Evolutionary conservation across 2,888 invertebrate species (phyloP).

Genomic region (Apodemia duryi): DNA sequence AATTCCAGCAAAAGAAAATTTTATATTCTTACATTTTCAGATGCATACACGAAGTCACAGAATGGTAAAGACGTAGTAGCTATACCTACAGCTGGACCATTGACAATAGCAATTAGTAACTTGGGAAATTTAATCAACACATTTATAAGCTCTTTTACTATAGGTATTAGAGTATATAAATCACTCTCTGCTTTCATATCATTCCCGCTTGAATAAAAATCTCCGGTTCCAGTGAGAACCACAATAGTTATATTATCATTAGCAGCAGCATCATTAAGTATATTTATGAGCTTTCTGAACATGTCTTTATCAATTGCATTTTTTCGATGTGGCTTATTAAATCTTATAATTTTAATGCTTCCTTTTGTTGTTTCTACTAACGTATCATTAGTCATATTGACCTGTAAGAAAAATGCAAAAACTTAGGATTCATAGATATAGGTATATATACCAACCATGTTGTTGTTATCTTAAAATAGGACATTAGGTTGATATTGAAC

Average conservation of each 20-base stretch:
- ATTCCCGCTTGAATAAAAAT: slow-evolving; percentile 92
- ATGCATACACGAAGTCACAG: slow-evolving; percentile 93
- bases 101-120: slow-evolving; percentile 90
- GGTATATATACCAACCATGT: no score
- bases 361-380: slow-evolving; percentile 48
- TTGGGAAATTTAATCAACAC: slow-evolving; percentile 93
- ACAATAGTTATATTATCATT: slow-evolving; percentile 84
- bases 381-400: slow-evolving; percentile 40
- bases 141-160: slow-evolving; percentile 82
- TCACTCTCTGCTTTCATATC: slow-evolving; percentile 70
- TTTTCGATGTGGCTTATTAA: slow-evolving; percentile 88
- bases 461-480: no score
- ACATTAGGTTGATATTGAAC: no score
- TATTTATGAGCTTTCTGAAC: slow-evolving; percentile 82
- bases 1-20: background rate
- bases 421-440: background rate
- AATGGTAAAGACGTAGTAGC: slow-evolving; percentile 90
- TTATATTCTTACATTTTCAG: slow-evolving; percentile 82
- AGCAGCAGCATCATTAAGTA: slow-evolving; percentile 83
- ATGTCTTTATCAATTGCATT: slow-evolving; percentile 87
- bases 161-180: slow-evolving; percentile 37
- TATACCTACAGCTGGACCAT: slow-evolving; percentile 97
- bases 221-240: slow-evolving; percentile 89
- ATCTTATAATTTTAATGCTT: slow-evolving; percentile 73
- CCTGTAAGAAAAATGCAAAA: slow-evolving; percentile 13